Evolutionary conservation across 2,888 invertebrate species (phyloP).

Genomic region (Gonocerus acuteangulatus): DNA sequence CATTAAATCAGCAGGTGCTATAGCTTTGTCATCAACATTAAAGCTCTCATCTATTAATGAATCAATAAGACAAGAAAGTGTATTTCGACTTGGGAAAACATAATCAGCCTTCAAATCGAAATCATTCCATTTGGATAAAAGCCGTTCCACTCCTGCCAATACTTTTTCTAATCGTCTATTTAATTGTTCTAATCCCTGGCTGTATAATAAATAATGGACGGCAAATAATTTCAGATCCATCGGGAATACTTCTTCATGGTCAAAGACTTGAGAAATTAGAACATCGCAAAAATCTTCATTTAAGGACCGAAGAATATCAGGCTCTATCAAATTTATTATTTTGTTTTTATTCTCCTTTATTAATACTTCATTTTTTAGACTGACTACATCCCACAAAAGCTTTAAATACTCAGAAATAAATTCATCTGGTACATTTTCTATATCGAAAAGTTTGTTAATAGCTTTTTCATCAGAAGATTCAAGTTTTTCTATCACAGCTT

Average conservation of each 20-base stretch:
- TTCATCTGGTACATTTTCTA: constrained; percentile 24
- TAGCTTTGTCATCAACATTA: not conserved
- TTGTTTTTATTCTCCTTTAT: constrained; percentile 11
- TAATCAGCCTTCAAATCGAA: constrained; percentile 2
- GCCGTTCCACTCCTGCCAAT: not conserved
- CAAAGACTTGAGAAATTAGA: constrained; percentile 17
- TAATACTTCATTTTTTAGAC: constrained; percentile 4
- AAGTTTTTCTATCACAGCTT: constrained; percentile 15
- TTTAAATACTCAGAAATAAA: constrained; percentile 29
- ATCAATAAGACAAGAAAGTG: constrained; percentile 1
- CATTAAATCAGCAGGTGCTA: not conserved
- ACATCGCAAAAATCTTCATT: constrained; percentile 28
- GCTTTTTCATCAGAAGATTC: constrained; percentile 23
- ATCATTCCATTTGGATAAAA: constrained; percentile 11
- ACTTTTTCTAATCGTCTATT: constrained; percentile 8
- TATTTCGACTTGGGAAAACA: constrained; percentile 8
- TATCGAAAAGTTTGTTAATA: constrained; percentile 20
- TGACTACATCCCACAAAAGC: constrained; percentile 28
- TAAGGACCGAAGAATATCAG: constrained; percentile 5
- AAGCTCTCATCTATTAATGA: constrained; percentile 2
- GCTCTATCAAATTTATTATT: constrained; percentile 20
- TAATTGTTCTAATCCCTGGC: not conserved
- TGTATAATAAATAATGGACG: not conserved
- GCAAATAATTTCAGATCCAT: constrained; percentile 2
- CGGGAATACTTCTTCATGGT: not conserved